Percentiles rank a stretch among this genome's conserved stretches.
Conservation (phyloP, 2,113 vertebrate genomes). For the Myocastor coypus region DNA sequence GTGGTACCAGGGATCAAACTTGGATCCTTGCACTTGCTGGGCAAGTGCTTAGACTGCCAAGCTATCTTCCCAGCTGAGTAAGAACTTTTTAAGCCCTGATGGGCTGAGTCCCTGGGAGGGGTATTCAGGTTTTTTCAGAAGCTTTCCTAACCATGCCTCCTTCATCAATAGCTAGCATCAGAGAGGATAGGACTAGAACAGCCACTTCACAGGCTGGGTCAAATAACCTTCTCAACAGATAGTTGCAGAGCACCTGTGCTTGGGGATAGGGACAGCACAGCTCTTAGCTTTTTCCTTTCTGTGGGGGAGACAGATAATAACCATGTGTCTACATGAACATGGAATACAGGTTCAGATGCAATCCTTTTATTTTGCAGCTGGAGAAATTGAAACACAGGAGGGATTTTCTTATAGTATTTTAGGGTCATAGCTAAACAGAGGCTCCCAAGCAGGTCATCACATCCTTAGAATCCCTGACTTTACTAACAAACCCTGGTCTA, state of each 20-base stretch:
- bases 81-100: neutral
- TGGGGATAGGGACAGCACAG: neutral
- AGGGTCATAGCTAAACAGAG: neutral
- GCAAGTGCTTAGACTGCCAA: too few relatives aligned
- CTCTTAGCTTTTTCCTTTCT: neutral
- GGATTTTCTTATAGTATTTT: neutral
- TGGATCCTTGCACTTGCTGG: too few relatives aligned
- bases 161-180: neutral
- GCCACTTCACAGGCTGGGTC: neutral
- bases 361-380: neutral
- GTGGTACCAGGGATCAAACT: too few relatives aligned
- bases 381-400: neutral
- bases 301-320: neutral
- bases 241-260: neutral
- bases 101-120: neutral
- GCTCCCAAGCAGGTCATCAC: neutral
- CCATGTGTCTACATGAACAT: neutral
- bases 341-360: neutral
- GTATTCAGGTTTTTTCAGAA: constrained; percentile 29
- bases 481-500: neutral
- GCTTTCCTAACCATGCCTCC: neutral
- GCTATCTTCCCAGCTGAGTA: neutral
- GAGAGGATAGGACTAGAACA: neutral
- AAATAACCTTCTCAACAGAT: neutral
- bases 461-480: neutral